Evolutionary conservation across 2,797 vertebrate genomes (phyloP).

Genomic region (Atherinosoma microstoma): DNA sequence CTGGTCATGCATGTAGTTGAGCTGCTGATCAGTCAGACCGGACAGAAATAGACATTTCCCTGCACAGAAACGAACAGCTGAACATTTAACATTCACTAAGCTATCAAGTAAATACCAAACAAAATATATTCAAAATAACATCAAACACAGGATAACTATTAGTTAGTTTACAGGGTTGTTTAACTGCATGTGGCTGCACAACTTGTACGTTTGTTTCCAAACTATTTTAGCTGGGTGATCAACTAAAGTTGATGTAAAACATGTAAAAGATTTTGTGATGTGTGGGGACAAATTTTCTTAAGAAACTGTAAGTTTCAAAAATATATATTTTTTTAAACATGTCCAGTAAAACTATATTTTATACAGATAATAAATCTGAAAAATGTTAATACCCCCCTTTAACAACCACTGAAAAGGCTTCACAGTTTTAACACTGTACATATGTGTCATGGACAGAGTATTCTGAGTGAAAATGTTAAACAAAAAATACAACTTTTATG

Average conservation of each 20-base stretch:
- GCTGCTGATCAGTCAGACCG: conserved; percentile 91
- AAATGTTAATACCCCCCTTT: neutral
- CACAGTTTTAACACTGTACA: neutral
- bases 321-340: neutral
- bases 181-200: neutral
- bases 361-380: neutral
- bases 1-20: conserved; percentile 93
- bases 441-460: neutral
- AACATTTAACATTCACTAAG: neutral
- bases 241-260: neutral
- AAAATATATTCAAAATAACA: neutral
- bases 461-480: neutral
- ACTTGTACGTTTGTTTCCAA: neutral
- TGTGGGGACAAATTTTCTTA: neutral
- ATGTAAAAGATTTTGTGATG: neutral
- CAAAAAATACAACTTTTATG: neutral
- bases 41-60: conserved; percentile 98
- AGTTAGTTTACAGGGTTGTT: neutral
- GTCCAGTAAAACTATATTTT: neutral
- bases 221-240: neutral
- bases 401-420: neutral
- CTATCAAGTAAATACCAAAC: neutral
- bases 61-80: conserved; percentile 43
- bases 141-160: neutral
- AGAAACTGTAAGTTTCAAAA: neutral